A percentile compares a stretch with the other conserved stretches of the same genome.
These are phyloP conservation scores for Synanthedon myopaeformis DNA, from an alignment of 2,888 invertebrate species.

Conservation along the genomic window DNA sequence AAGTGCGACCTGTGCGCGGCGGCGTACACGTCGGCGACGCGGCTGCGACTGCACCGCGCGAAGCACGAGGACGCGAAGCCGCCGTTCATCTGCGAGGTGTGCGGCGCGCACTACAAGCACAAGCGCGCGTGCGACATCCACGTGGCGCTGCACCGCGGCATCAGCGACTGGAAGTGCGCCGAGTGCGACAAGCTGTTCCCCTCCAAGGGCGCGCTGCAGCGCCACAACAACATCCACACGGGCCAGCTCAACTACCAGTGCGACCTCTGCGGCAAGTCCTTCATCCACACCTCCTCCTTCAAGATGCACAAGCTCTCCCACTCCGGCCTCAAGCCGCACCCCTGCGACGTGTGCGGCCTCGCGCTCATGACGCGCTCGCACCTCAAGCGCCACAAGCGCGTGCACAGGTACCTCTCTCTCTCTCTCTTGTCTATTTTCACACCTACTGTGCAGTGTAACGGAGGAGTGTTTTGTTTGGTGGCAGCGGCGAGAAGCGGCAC, in stretches of 20 bases:
- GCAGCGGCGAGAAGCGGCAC: slow-evolving; percentile 71
- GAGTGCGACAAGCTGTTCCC: slow-evolving; percentile 73
- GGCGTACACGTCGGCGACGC: slow-evolving; percentile 24
- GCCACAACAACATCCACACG: slow-evolving; percentile 73
- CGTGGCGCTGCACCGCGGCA: slow-evolving; percentile 70
- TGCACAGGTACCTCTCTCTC: slow-evolving; percentile 50
- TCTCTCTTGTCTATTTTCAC: too few species aligned
- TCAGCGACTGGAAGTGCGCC: slow-evolving; percentile 72
- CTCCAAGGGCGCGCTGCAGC: slow-evolving; percentile 71
- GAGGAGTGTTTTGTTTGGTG: too few species aligned
- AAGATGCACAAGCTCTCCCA: slow-evolving; percentile 77
- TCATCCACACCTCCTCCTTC: slow-evolving; percentile 78
- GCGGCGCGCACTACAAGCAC: slow-evolving; percentile 73
- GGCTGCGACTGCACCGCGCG: slow-evolving; percentile 48
- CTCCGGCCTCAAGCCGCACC: slow-evolving; percentile 71
- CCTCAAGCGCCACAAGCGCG: slow-evolving; percentile 75
- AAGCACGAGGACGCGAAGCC: slow-evolving; percentile 60
- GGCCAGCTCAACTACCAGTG: slow-evolving; percentile 73
- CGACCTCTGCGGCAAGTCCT: slow-evolving; percentile 73
- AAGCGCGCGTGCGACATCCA: slow-evolving; percentile 73
- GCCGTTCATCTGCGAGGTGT: slow-evolving; percentile 67
- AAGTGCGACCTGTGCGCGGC: slow-evolving; percentile 39
- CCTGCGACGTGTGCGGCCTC: slow-evolving; percentile 72
- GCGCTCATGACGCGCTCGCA: slow-evolving; percentile 75
- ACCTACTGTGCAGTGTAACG: too few species aligned